These are phyloP conservation scores for Hydropsyche betteni DNA, from an alignment of 2,888 invertebrate genomes.

Conservation along the genomic window DNA sequence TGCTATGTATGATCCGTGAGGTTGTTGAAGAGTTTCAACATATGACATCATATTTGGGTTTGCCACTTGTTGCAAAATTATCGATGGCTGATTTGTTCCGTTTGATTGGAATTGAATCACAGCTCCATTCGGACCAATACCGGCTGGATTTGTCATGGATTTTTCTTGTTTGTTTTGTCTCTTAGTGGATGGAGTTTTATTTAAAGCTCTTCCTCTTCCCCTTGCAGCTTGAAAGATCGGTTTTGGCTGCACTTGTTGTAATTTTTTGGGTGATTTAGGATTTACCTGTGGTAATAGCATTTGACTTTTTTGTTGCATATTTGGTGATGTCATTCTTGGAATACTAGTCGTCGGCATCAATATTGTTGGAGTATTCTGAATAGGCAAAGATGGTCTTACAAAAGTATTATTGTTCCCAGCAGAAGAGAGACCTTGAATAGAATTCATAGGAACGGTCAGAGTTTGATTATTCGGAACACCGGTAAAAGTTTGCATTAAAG, in stretches of 20 bases:
- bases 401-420: conserved; percentile 61
- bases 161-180: conserved; percentile 65
- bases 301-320: conserved; percentile 62
- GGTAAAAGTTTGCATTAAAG: conserved; percentile 61
- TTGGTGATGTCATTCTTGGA: conserved; percentile 63
- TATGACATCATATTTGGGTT: conserved; percentile 72
- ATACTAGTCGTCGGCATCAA: conserved; percentile 63
- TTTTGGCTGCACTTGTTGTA: conserved; percentile 64
- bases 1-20: conserved; percentile 77
- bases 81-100: conserved; percentile 69
- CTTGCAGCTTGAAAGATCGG: conserved; percentile 64
- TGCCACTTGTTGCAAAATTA: conserved; percentile 74
- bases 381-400: conserved; percentile 61
- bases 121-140: conserved; percentile 62
- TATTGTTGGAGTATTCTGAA: conserved; percentile 63
- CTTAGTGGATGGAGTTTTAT: conserved; percentile 63
- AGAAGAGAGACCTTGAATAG: conserved; percentile 63
- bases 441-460: conserved; percentile 64
- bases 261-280: conserved; percentile 65
- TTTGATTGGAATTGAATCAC: conserved; percentile 69
- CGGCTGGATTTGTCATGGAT: conserved; percentile 62
- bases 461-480: conserved; percentile 65
- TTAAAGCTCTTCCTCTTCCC: conserved; percentile 62
- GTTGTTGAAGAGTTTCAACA: conserved; percentile 75
- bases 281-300: conserved; percentile 60